Conservation (phyloP, 2,113 vertebrate species). For the Empidonax traillii region DNA sequence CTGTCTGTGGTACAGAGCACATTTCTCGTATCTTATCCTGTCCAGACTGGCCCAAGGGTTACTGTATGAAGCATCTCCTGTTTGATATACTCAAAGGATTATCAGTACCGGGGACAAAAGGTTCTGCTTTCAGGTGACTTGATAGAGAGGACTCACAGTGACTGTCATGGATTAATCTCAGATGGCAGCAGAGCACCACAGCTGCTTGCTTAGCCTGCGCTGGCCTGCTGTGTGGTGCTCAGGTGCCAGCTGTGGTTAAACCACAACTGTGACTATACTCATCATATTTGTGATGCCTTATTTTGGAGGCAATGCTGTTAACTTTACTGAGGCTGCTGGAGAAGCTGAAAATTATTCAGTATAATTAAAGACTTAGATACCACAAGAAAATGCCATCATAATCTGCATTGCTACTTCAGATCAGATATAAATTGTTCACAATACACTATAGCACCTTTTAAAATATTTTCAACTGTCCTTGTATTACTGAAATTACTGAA, state of each 20-base stretch:
- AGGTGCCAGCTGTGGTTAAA: not conserved
- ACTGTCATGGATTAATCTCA: not conserved
- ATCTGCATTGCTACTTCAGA: not conserved
- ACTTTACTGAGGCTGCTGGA: not conserved
- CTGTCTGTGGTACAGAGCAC: not conserved
- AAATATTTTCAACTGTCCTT: not conserved
- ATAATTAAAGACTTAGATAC: not conserved
- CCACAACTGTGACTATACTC: not conserved
- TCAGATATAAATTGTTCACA: not conserved
- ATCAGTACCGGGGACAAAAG: not conserved
- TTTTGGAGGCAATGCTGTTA: not conserved
- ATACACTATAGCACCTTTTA: not conserved
- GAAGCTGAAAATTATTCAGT: not conserved
- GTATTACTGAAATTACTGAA: not conserved
- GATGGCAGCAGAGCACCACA: not conserved
- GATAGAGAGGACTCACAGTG: not conserved
- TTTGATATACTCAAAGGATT: not conserved
- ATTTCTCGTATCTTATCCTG: not conserved
- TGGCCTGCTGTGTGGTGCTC: not conserved
- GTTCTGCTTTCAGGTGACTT: not conserved
- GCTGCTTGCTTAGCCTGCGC: not conserved
- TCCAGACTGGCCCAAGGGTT: not conserved
- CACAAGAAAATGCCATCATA: not conserved
- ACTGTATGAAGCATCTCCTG: accelerated
- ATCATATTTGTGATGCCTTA: not conserved